phyloP scores from a whole-genome alignment of 2,797 vertebrate genomes.

The Amphiprion clarkii region DNA sequence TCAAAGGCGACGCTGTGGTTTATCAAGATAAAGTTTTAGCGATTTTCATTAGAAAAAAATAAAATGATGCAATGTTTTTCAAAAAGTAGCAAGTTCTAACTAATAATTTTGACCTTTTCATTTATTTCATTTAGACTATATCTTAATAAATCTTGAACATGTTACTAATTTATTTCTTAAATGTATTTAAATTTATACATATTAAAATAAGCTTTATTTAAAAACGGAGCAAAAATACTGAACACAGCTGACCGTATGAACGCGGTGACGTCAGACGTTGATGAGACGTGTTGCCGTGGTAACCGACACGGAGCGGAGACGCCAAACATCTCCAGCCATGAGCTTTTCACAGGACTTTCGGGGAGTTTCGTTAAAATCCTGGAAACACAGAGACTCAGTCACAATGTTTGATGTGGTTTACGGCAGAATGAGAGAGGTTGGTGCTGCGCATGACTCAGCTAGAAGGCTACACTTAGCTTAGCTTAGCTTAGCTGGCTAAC shows the following conservation, averaged over 20 bases:
- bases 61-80: too few relatives aligned
- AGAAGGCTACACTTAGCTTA: not conserved
- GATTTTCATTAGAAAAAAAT: too few relatives aligned
- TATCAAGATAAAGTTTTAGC: too few relatives aligned
- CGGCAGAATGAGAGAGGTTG: slow-evolving; percentile 73
- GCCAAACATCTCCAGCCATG: slow-evolving; percentile 24
- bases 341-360: not conserved
- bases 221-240: too few relatives aligned
- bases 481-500: not conserved
- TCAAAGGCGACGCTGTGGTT: too few relatives aligned
- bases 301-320: slow-evolving; percentile 21
- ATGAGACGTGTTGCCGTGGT: slow-evolving; percentile 45
- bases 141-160: too few relatives aligned
- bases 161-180: too few relatives aligned
- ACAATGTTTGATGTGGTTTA: slow-evolving; percentile 63
- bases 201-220: too few relatives aligned
- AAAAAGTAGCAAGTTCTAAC: too few relatives aligned
- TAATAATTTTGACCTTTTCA: too few relatives aligned
- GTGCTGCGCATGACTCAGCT: slow-evolving; percentile 18
- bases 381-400: not conserved
- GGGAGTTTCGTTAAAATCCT: not conserved
- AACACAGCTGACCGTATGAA: not conserved
- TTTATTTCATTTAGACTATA: too few relatives aligned
- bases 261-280: slow-evolving; percentile 1
- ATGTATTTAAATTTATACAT: too few relatives aligned